These are phyloP conservation scores for Rachycentron canadum DNA, from an alignment of 2,797 vertebrate genomes.

Conservation along the genomic window DNA sequence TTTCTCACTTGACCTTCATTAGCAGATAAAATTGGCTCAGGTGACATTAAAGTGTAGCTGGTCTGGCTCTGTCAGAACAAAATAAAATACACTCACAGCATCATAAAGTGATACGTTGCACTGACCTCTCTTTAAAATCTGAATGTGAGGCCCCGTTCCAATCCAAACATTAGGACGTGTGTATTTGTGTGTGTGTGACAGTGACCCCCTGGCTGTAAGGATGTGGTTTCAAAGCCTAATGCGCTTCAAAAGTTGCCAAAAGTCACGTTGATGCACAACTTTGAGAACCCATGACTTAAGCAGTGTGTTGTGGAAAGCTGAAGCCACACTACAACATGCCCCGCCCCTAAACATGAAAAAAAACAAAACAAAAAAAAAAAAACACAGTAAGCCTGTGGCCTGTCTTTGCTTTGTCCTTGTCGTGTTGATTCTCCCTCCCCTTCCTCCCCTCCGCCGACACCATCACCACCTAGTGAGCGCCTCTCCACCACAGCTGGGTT, in stretches of 20 bases:
- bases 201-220: slow-evolving; percentile 20
- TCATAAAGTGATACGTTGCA: background rate
- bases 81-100: background rate
- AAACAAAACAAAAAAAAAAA: background rate
- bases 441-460: background rate
- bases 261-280: slow-evolving; percentile 28
- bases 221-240: background rate
- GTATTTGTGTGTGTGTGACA: slow-evolving; percentile 10
- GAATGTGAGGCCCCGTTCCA: background rate
- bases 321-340: slow-evolving; percentile 21
- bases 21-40: no score
- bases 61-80: background rate
- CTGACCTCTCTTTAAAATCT: background rate
- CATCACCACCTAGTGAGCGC: slow-evolving; percentile 11
- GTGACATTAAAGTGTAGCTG: no score
- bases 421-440: slow-evolving; percentile 42
- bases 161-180: background rate
- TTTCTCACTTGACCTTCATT: no score
- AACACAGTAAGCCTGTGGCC: slow-evolving; percentile 41
- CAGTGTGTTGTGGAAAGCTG: slow-evolving; percentile 40
- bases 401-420: slow-evolving; percentile 75
- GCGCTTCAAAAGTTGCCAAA: background rate
- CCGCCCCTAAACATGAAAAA: background rate
- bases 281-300: slow-evolving; percentile 46
- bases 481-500: slow-evolving; percentile 65